Evolutionary conservation across 2,888 invertebrate genomes (phyloP).

Genomic region (Mesochorus sp.): DNA sequence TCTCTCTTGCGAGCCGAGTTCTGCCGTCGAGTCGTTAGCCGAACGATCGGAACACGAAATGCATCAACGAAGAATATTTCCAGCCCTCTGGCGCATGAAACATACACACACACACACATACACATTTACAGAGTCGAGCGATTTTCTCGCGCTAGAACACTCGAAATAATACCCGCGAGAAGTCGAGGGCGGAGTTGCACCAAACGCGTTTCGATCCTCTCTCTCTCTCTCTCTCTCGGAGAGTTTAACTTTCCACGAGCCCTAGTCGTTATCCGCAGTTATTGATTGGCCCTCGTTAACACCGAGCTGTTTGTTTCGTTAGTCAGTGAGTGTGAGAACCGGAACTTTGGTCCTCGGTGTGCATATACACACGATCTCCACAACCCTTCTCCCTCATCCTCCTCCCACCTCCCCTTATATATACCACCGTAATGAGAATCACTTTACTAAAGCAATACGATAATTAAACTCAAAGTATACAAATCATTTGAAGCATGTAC

Average conservation of each 20-base stretch:
- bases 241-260: slow-evolving; percentile 64
- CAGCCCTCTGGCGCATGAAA: slow-evolving; percentile 33
- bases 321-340: slow-evolving; percentile 74
- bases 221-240: slow-evolving; percentile 49
- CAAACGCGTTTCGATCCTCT: slow-evolving; percentile 68
- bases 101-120: no score
- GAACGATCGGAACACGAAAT: slow-evolving; percentile 61
- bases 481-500: slow-evolving; percentile 7
- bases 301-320: slow-evolving; percentile 70
- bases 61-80: slow-evolving; percentile 51
- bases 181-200: slow-evolving; percentile 75
- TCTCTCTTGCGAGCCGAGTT: slow-evolving; percentile 28
- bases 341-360: slow-evolving; percentile 64
- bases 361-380: background rate
- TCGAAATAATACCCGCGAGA: slow-evolving; percentile 62
- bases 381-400: background rate
- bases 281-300: slow-evolving; percentile 79
- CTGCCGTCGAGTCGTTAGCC: slow-evolving; percentile 65
- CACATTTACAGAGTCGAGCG: no score
- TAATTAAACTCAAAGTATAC: background rate
- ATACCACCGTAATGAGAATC: slow-evolving; percentile 6
- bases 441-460: slow-evolving; percentile 5
- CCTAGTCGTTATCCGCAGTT: slow-evolving; percentile 79
- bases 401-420: background rate
- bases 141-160: slow-evolving; percentile 51